Conservation (phyloP, 2,888 invertebrate species). For the Dioctria rufipes region DNA sequence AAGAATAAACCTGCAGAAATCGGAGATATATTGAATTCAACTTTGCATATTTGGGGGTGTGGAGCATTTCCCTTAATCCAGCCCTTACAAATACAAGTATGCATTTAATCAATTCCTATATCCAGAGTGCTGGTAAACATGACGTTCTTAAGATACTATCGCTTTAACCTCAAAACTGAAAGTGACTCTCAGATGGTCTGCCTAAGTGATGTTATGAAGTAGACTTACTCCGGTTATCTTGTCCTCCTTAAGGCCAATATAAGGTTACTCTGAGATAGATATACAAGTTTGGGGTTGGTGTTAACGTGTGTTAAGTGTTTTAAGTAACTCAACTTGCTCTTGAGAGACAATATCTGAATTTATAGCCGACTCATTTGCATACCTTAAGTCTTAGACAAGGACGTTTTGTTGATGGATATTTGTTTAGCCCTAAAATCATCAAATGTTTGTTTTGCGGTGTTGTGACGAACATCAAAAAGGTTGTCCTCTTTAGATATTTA, state of each 20-base stretch:
- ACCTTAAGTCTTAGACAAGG: slow-evolving; percentile 12
- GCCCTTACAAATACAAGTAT: neutral
- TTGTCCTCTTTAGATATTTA: neutral
- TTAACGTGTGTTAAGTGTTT: neutral
- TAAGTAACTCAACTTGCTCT: slow-evolving; percentile 10
- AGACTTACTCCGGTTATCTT: neutral
- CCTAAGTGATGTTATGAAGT: neutral
- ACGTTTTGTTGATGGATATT: slow-evolving; percentile 9
- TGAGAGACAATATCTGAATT: neutral
- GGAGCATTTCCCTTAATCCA: neutral
- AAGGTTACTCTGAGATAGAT: slow-evolving; percentile 10
- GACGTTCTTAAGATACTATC: neutral
- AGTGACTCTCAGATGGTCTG: neutral
- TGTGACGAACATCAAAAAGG: neutral
- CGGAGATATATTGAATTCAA: neutral
- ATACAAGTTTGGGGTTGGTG: slow-evolving; percentile 17
- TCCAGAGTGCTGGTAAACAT: slow-evolving; percentile 15
- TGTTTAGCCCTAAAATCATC: slow-evolving; percentile 36
- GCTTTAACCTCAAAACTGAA: slow-evolving; percentile 8
- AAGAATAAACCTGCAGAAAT: neutral
- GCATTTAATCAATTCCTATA: slow-evolving; percentile 32
- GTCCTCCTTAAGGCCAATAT: slow-evolving; percentile 11
- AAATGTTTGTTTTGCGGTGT: slow-evolving; percentile 11
- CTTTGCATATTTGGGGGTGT: slow-evolving; percentile 22
- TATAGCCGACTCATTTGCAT: slow-evolving; percentile 28